Evolutionary conservation across 2,797 vertebrate species (phyloP), one percentile per base, ranked within the genome.

Genomic region (Cygnus olor): DNA sequence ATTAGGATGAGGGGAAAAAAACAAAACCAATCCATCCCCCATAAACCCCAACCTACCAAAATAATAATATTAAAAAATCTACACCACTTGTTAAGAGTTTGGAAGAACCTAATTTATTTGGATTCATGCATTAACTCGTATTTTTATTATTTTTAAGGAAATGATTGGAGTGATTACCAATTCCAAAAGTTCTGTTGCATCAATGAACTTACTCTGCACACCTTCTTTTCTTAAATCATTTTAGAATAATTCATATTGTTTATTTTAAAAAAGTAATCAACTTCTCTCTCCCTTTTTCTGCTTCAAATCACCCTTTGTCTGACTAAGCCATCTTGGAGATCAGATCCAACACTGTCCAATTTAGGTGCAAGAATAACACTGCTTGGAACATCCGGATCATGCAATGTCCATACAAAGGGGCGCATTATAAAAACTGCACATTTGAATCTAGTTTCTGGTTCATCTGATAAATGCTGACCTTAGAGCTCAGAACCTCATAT

Each of bases 121-220:
- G 10, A 76, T 40, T 68, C 9, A 45, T 10, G 34, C 42, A 45
- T 70, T 74, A 91, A 82, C 84, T 7, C 91, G 28, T 64, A 80
- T 70, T 72, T 76, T 88, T 56, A 70, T 72, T 85, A 65, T 17
- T 82, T 90, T 91, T 25, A 88, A 87, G 49, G 42, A 92, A 91
- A 85, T 32, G 7, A 44, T n/a, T 57, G 47, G 24, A 72, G 36
- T 27, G 9, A 95, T 47, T 25, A 90, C 20, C 44, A 88, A 77
- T 30, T 81, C 32, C 5, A 64, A 57, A 74, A 61, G 72, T 36
- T 60, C 25, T 90, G 28, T 8, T 63, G 17, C 30, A 94, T 49
- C 42, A 80, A 58, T 84, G 88, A 91, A 87, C 25, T 82, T 79
- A 72, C 18, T 85, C 27, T 36, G 93, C 16, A 20, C 28, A 80